Evolutionary conservation across 2,797 vertebrate genomes (phyloP), one percentile per base, ranked within the genome.

Genomic region (Poecilia velifera): DNA sequence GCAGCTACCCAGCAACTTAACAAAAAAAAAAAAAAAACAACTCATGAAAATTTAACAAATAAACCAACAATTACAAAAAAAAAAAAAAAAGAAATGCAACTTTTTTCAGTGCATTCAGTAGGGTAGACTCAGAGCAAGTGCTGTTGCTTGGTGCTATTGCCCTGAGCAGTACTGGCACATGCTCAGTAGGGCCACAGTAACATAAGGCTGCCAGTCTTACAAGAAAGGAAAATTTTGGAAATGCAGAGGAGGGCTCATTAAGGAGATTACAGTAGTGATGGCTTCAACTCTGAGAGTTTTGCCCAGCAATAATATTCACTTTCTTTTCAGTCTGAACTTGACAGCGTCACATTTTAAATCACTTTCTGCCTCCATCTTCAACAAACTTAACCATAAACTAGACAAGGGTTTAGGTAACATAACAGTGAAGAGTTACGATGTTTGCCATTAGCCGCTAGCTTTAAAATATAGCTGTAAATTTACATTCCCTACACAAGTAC

Each of bases 401-500:
- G 86, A 91, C 92, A 84, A 87, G 92, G 86, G 89, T 96, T 97
- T 96, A 91, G 92, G 96, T 96, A 97, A 97, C 97, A 94, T 94
- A 95, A 97, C 92, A 97, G 96, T 97, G 97, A 97, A 97, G 97
- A 97, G 97, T 98, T 98, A 99, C 97, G 97, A 98, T 98, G 97
- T 93, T 98, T 98, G 97, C 97, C 98, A 94, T 96, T 94, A 98
- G 97, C 97, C 97, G 97, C 98, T 98, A 98, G 96, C 97, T 97
- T 97, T 97, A 98, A 99, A 99, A 98, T 98, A 98, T 98, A 99
- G 98, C 97, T 97, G 97, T 98, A 98, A 98, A 99, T 98, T 96
- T 99, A 99, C 97, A 99, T 98, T 99, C 97, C 97, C 97, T 99
- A 99, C 97, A 98, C 97, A 98, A 97, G 97, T 98, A 98, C 97